Percentiles rank a stretch among this genome's conserved stretches.
Conservation (phyloP, 2,888 invertebrate species). For the Amphipyra berbera region DNA sequence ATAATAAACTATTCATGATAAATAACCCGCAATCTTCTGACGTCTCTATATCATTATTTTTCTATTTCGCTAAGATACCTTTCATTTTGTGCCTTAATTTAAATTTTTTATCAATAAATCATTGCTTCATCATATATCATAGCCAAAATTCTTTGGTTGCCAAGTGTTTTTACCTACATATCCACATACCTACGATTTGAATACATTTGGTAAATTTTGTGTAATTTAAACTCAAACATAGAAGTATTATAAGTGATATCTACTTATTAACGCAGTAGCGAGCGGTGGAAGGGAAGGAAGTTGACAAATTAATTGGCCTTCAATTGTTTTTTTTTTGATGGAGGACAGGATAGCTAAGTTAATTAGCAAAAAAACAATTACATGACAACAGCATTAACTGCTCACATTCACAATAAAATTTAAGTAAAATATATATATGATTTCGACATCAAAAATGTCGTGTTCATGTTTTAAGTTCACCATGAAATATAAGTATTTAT, state of each 20-base stretch:
- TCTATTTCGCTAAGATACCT: conserved; percentile 29
- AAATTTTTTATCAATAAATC: conserved; percentile 34
- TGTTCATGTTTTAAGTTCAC: conserved; percentile 19
- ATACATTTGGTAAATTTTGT: background rate
- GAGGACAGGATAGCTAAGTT: too few relatives aligned
- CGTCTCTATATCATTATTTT: conserved; percentile 43
- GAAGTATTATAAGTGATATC: too few relatives aligned
- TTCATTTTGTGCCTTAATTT: conserved; percentile 33
- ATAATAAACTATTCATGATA: conserved; percentile 54
- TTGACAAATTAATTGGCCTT: too few relatives aligned
- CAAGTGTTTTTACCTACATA: conserved; percentile 10
- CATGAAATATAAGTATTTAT: conserved; percentile 27
- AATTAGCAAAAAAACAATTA: too few relatives aligned
- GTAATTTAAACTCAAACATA: background rate
- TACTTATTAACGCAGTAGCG: background rate
- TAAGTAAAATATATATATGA: too few relatives aligned
- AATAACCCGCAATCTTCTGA: conserved; percentile 48
- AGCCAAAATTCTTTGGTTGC: conserved; percentile 16
- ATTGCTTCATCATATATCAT: conserved; percentile 28
- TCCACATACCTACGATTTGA: background rate
- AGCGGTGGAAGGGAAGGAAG: too few relatives aligned
- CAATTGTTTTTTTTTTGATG: too few relatives aligned
- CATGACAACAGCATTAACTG: too few relatives aligned
- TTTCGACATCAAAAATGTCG: conserved; percentile 13
- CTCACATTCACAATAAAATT: too few relatives aligned